Evolutionary conservation across 2,888 invertebrate species (phyloP).

Genomic region (Lasioglossum malachurum): DNA sequence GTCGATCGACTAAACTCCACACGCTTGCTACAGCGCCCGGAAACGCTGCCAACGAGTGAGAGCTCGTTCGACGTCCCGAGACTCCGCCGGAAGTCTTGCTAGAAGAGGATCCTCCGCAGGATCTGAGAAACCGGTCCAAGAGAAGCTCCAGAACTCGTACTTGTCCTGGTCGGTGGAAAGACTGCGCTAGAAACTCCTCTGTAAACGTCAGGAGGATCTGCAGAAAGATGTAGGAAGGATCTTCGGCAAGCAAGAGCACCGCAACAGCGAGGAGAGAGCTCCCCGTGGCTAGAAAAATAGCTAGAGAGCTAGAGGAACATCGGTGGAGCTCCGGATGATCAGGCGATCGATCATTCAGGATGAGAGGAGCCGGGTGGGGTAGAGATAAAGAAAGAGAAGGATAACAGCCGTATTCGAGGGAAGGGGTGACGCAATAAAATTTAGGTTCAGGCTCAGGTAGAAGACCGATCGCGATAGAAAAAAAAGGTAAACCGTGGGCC

Average conservation of each 20-base stretch:
- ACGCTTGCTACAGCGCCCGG: constrained; percentile 60
- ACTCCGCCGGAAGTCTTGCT: neutral
- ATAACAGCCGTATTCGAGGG: neutral
- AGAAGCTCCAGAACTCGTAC: neutral
- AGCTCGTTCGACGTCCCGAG: constrained; percentile 69
- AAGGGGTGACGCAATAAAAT: neutral
- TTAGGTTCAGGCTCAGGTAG: neutral
- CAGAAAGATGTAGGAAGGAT: no score
- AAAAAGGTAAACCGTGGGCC: neutral
- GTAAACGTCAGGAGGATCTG: no score
- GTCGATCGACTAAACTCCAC: constrained; percentile 13
- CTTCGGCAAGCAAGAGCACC: neutral
- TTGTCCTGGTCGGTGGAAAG: neutral
- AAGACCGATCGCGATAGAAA: neutral
- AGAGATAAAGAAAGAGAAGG: neutral
- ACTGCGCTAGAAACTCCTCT: neutral
- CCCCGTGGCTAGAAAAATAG: neutral
- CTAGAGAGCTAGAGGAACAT: neutral
- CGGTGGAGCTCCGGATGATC: neutral
- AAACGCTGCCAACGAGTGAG: constrained; percentile 45
- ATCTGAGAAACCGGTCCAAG: neutral
- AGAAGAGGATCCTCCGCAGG: neutral
- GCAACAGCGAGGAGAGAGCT: neutral
- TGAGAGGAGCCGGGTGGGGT: neutral
- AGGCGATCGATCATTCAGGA: neutral